Evolutionary conservation across 2,888 invertebrate genomes (phyloP), one percentile per base, ranked within the genome.

Genomic region (Mycalesis mineus): DNA sequence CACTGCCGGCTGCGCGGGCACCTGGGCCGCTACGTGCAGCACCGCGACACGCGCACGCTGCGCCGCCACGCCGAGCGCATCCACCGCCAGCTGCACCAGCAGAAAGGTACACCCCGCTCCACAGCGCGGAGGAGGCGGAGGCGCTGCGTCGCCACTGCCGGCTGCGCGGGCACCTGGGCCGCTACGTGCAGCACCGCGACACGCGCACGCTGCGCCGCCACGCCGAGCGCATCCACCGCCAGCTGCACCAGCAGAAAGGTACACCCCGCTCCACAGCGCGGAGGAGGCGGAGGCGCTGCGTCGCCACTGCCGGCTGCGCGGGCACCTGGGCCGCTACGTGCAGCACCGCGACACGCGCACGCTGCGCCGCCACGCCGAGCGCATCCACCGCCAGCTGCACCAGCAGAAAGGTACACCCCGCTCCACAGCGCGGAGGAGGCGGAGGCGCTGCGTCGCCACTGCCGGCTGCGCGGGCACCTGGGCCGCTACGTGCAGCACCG

Each of bases 1-100:
- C 96, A 96, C 88, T 96, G 96, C 77, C 92, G 94, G 57, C 91
- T 93, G 68, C 92, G 95, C 62, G 91, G 92, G 64, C 96, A 96
- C 78, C 91, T 96, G 57, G 93, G 94, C 73, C 91, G 94, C 69
- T 96, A 94, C 81, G 92, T 95, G 65, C 92, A 94, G 56, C 93
- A 94, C 77, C 94, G 95, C 71, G 95, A 95, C 75, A 94, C 95
- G 74, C 93, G 94, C 76, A 94, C 93, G 53, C 85, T 95, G 67
- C 92, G 94, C 67, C 91, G 91, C 64, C 92, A 93, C 73, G 94
- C 94, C 48, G 94, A 94, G 76, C 91, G 93, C 68, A 91, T 94
- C 63, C 93, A 93, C 68, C 85, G 92, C 44, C 91, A 91, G 66
- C 90, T 91, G 72, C 88, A 90, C 67, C 85, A 87, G 67, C 82